phyloP scores from a whole-genome alignment of 2,113 vertebrate species.

The Amia ocellicauda region DNA sequence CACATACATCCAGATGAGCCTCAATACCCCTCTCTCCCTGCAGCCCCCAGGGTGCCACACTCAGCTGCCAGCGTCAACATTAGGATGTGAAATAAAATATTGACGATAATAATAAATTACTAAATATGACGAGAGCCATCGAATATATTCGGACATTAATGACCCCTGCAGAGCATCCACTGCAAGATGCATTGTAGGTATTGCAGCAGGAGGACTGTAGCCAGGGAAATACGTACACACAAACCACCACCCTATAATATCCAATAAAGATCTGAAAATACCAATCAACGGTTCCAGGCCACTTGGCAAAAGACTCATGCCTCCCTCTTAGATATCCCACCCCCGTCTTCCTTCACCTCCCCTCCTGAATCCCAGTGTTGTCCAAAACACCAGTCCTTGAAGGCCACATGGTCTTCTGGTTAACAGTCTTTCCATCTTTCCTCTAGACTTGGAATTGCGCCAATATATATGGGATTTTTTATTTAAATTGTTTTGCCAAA shows the following conservation, averaged over 20 bases:
- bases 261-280: background rate
- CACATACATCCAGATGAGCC: background rate
- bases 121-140: background rate
- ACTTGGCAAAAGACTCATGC: background rate
- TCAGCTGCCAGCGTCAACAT: background rate
- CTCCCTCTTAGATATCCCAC: background rate
- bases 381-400: too few species aligned
- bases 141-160: too few species aligned
- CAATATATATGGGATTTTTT: too few species aligned
- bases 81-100: background rate
- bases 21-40: background rate
- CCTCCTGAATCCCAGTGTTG: too few species aligned
- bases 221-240: background rate
- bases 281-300: background rate
- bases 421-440: too few species aligned
- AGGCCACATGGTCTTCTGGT: too few species aligned
- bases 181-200: background rate
- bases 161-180: background rate
- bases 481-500: too few species aligned
- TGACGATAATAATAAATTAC: background rate
- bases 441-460: too few species aligned
- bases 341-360: too few species aligned
- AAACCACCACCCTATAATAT: conserved; percentile 3
- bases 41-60: background rate
- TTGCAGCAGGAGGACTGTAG: background rate